Evolutionary conservation across 2,888 invertebrate genomes (phyloP).

Genomic region (Xylota segnis): DNA sequence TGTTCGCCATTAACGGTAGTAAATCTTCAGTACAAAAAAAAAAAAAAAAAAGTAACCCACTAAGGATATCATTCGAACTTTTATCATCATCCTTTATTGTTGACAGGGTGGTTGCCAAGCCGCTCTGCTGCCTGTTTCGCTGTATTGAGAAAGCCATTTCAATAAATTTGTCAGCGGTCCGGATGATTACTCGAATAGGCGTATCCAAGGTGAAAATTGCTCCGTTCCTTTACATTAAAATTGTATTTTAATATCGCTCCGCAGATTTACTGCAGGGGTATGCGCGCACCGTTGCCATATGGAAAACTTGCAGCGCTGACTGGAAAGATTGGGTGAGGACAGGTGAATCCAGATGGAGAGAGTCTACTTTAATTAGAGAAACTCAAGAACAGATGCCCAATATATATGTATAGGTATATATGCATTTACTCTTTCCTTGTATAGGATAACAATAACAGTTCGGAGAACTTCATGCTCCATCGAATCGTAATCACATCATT

Average conservation of each 20-base stretch:
- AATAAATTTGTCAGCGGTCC: conserved; percentile 75
- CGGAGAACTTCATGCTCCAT: conserved; percentile 65
- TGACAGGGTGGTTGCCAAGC: conserved; percentile 68
- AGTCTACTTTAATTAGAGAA: conserved; percentile 54
- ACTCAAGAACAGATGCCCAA: conserved; percentile 51
- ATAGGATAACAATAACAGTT: conserved; percentile 51
- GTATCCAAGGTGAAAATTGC: conserved; percentile 76
- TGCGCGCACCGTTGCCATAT: conserved; percentile 5
- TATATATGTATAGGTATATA: too few relatives aligned
- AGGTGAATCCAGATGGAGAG: conserved; percentile 33
- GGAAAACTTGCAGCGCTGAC: conserved; percentile 43
- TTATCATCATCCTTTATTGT: conserved; percentile 74
- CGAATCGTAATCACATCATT: conserved; percentile 75
- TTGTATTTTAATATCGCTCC: conserved; percentile 72
- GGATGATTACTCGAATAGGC: conserved; percentile 71
- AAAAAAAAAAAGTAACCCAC: conserved; percentile 36
- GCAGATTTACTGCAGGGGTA: conserved; percentile 60
- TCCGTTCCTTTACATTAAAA: conserved; percentile 70
- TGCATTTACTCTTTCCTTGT: not conserved
- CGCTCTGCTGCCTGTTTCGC: conserved; percentile 37
- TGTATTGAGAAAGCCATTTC: conserved; percentile 74
- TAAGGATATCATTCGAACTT: conserved; percentile 71
- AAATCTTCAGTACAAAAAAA: conserved; percentile 53
- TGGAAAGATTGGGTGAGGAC: conserved; percentile 19
- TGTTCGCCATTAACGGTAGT: conserved; percentile 75